phyloP scores from a whole-genome alignment of 2,113 vertebrate species.

The Cyprinus carpio region DNA sequence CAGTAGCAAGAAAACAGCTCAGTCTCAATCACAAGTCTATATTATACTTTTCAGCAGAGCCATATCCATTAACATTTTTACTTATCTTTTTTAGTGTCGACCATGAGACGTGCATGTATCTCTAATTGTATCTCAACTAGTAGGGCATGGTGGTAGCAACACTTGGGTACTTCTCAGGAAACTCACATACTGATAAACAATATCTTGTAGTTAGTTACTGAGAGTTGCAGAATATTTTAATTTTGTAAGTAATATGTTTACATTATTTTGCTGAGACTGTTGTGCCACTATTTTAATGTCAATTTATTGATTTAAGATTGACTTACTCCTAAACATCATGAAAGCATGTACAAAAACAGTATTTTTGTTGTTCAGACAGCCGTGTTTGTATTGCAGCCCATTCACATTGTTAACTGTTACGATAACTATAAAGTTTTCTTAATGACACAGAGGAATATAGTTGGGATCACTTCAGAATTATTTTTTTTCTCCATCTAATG shows the following conservation, averaged over 20 bases:
- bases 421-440: neutral
- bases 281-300: too few species aligned
- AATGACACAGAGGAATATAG: neutral
- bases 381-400: neutral
- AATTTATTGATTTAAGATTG: too few species aligned
- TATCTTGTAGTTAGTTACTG: neutral
- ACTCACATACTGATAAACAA: neutral
- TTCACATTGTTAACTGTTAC: neutral
- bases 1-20: neutral
- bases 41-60: neutral
- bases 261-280: too few species aligned
- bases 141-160: neutral
- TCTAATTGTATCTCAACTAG: neutral
- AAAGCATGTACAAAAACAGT: too few species aligned
- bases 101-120: neutral
- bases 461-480: neutral
- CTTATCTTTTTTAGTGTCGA: neutral
- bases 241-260: neutral
- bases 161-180: neutral
- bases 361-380: neutral
- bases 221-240: neutral
- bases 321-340: too few species aligned
- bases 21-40: neutral
- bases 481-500: neutral
- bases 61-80: neutral